Conservation (phyloP, 2,113 vertebrate species). For the Globicephala melas region DNA sequence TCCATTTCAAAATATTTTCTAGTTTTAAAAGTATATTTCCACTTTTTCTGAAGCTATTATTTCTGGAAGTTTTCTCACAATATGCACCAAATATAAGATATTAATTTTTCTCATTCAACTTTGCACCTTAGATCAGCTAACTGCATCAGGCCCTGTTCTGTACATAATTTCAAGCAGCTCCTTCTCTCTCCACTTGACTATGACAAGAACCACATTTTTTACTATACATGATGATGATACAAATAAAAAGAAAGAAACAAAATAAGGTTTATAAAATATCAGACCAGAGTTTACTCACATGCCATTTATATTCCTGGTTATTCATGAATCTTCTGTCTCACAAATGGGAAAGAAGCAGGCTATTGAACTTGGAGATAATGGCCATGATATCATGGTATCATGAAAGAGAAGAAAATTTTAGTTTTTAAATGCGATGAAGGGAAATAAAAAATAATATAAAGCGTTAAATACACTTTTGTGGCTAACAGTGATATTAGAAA, state of each 20-base stretch:
- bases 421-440: background rate
- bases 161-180: background rate
- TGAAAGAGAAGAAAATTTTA: background rate
- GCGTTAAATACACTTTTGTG: background rate
- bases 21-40: background rate
- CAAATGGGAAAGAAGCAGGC: background rate
- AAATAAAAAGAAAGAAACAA: background rate
- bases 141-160: background rate
- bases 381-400: background rate
- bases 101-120: background rate
- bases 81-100: background rate
- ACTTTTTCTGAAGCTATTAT: background rate
- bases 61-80: background rate
- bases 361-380: background rate
- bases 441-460: background rate
- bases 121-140: background rate
- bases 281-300: background rate
- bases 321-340: background rate
- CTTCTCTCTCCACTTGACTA: background rate
- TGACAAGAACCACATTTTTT: background rate
- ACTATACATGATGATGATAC: background rate
- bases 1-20: background rate
- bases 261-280: background rate
- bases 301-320: background rate
- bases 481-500: background rate